Percentiles rank a stretch among this genome's conserved stretches.
phyloP scores from a whole-genome alignment of 2,113 vertebrate species.

The Sarotherodon lohbergeri region DNA sequence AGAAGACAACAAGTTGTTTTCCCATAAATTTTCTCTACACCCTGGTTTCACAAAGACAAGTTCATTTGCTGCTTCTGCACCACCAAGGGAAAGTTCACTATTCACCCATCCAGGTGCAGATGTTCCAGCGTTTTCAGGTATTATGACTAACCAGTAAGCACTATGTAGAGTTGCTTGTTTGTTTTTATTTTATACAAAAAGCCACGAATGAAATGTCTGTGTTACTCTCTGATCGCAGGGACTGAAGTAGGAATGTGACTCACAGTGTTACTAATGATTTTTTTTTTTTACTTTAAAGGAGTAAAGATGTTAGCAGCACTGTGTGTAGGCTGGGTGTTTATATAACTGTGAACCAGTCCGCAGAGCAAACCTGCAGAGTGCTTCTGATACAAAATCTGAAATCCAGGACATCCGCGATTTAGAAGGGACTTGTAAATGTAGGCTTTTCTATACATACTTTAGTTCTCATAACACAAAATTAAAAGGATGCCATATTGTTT shows the following conservation, averaged over 20 bases:
- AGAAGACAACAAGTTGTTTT: not conserved
- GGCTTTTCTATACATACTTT: not conserved
- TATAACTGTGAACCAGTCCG: constrained; percentile 8
- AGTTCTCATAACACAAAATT: not conserved
- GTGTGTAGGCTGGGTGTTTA: constrained; percentile 40
- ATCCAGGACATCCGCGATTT: not conserved
- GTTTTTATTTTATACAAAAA: not conserved
- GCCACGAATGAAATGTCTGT: not conserved
- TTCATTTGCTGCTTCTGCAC: not conserved
- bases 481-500: not conserved
- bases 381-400: not conserved
- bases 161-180: not conserved
- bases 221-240: not conserved
- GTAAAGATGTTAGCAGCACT: constrained; percentile 6
- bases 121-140: not conserved
- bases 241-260: not conserved
- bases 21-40: not conserved
- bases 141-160: not conserved
- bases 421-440: not conserved
- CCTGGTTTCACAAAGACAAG: not conserved
- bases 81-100: not conserved
- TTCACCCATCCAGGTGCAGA: not conserved
- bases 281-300: not conserved
- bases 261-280: not conserved
- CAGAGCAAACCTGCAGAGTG: not conserved